These are phyloP conservation scores for Gila robusta DNA, from an alignment of 2,797 vertebrate species.

Conservation along the genomic window DNA sequence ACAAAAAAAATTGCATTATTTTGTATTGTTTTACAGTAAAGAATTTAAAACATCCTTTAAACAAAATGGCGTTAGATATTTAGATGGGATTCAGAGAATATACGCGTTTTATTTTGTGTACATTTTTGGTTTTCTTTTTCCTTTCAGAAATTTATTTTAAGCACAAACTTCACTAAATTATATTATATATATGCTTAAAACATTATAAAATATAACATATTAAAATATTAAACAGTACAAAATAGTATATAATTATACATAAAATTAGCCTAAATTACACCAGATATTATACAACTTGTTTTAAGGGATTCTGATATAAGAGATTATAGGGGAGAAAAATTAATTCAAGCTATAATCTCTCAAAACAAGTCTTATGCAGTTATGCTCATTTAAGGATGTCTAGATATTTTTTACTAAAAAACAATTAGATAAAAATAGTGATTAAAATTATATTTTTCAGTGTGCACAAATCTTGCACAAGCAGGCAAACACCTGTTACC, in stretches of 20 bases:
- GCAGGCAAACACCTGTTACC: conserved; percentile 15
- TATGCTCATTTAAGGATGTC: neutral
- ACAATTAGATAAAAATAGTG: neutral
- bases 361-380: neutral
- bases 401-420: conserved; percentile 9
- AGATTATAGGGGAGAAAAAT: neutral
- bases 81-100: neutral
- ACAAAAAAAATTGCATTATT: conserved; percentile 19
- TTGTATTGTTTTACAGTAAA: conserved; percentile 44
- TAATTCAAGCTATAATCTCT: neutral
- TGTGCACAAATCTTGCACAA: conserved; percentile 19
- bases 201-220: neutral
- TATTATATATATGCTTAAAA: neutral
- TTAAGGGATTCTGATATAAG: neutral
- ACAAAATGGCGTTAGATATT: neutral
- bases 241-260: neutral
- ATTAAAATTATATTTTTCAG: neutral
- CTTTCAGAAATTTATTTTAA: neutral
- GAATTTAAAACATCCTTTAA: conserved; percentile 9
- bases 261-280: neutral
- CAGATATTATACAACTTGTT: neutral
- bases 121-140: neutral
- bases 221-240: neutral
- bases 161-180: neutral
- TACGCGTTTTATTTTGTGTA: neutral